Evolutionary conservation across 2,797 vertebrate genomes (phyloP).

Genomic region (Leptatherina wallacei): DNA sequence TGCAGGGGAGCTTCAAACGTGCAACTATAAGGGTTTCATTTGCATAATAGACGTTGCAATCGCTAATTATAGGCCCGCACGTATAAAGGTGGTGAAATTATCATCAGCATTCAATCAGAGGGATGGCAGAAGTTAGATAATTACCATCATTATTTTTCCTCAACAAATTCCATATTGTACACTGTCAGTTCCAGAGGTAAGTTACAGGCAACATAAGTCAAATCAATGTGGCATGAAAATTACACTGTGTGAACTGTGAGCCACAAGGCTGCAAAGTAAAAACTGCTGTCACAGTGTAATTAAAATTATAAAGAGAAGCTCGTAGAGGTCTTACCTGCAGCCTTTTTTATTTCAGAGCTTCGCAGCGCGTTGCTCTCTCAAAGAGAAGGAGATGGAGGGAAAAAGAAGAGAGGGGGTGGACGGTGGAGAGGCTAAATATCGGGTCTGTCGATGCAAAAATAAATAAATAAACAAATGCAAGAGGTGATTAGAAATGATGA

Average conservation of each 20-base stretch:
- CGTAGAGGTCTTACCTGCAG: conserved; percentile 72
- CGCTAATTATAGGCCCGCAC: conserved; percentile 65
- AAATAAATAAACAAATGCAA: conserved; percentile 20
- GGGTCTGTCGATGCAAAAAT: conserved; percentile 53
- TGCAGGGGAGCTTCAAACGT: conserved; percentile 32
- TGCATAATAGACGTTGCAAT: conserved; percentile 58
- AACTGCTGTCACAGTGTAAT: conserved; percentile 36
- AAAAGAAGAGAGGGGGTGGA: conserved; percentile 56
- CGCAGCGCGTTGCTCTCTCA: conserved; percentile 74
- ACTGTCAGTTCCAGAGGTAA: conserved; percentile 47
- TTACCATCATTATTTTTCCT: conserved; percentile 35
- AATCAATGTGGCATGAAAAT: conserved; percentile 60
- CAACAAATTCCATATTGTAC: conserved; percentile 22
- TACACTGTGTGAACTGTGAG: conserved; percentile 38
- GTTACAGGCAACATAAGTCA: conserved; percentile 65
- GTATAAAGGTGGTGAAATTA: conserved; percentile 43
- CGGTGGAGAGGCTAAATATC: conserved; percentile 57
- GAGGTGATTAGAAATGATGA: conserved; percentile 29
- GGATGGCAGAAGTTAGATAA: conserved; percentile 23
- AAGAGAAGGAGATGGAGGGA: conserved; percentile 57
- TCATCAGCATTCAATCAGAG: conserved; percentile 38
- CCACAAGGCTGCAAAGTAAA: conserved; percentile 49
- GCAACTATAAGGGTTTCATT: conserved; percentile 55
- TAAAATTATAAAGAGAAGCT: conserved; percentile 31
- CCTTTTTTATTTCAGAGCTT: conserved; percentile 49